Conservation (phyloP, 2,888 invertebrate species). For the Leptarthrus brevirostris region DNA sequence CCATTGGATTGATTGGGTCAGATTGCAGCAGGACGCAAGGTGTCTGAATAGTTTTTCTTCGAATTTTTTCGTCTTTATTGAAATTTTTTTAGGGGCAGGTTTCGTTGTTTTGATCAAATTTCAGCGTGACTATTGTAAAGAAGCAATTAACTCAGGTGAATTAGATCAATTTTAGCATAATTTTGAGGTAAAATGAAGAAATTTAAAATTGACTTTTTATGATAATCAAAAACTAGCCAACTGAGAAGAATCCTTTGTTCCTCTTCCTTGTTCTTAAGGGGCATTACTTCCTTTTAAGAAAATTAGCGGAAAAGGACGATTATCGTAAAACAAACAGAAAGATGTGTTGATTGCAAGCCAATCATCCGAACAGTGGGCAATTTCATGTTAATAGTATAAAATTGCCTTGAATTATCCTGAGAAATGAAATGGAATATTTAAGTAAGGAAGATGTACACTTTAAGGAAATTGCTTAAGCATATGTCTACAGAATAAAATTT, state of each 20-base stretch:
- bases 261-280: not conserved
- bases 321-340: constrained; percentile 20
- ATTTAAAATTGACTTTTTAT: not conserved
- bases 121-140: not conserved
- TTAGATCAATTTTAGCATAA: not conserved
- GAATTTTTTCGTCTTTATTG: not conserved
- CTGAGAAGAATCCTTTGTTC: not conserved
- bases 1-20: constrained; percentile 51
- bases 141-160: not conserved
- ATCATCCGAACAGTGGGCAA: not conserved
- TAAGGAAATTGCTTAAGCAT: constrained; percentile 26
- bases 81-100: not conserved
- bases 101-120: not conserved
- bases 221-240: not conserved
- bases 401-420: constrained; percentile 23
- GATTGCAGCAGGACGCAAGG: constrained; percentile 51
- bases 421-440: constrained; percentile 2
- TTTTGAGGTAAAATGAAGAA: not conserved
- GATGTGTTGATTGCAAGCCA: constrained; percentile 4
- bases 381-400: not conserved
- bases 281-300: not conserved
- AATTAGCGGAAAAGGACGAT: constrained; percentile 32
- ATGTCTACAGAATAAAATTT: constrained; percentile 2
- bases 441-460: not conserved
- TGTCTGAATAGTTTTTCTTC: constrained; percentile 11